phyloP scores from a whole-genome alignment of 2,797 vertebrate species.

The Danionella dracula region DNA sequence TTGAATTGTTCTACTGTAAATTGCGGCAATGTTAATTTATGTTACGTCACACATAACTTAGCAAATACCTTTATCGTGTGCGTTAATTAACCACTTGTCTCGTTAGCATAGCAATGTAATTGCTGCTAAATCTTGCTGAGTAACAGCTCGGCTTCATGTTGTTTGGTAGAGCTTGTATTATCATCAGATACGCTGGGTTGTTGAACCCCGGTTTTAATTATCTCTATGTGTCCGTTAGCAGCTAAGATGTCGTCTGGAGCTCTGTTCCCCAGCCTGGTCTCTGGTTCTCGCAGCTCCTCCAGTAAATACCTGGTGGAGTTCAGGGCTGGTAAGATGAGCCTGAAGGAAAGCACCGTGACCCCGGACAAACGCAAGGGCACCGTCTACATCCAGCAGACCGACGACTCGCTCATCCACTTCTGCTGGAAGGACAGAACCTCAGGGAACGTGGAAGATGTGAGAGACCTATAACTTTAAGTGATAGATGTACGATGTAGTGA shows the following conservation, averaged over 20 bases:
- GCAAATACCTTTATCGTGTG: too few relatives aligned
- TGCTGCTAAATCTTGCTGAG: constrained; percentile 30
- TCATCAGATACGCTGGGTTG: too few relatives aligned
- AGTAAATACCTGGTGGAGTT: constrained; percentile 96
- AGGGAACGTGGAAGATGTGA: constrained; percentile 88
- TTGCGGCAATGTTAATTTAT: background rate
- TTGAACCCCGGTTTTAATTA: background rate
- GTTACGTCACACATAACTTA: background rate
- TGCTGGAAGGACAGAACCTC: constrained; percentile 96
- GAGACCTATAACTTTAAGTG: constrained; percentile 41
- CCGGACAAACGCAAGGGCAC: constrained; percentile 92
- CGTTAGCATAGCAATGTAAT: too few relatives aligned
- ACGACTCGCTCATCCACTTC: constrained; percentile 95
- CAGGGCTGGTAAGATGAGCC: constrained; percentile 90
- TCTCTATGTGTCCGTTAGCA: background rate
- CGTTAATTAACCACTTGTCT: too few relatives aligned
- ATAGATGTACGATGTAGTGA: background rate
- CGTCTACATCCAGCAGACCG: constrained; percentile 93
- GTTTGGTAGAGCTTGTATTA: background rate
- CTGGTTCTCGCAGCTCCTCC: constrained; percentile 86
- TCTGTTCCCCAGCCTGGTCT: constrained; percentile 89
- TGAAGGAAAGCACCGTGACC: constrained; percentile 89
- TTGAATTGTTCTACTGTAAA: background rate
- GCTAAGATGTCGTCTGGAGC: constrained; percentile 87
- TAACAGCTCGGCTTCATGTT: constrained; percentile 6